Evolutionary conservation across 2,797 vertebrate species (phyloP).

Genomic region (Poecilia picta): DNA sequence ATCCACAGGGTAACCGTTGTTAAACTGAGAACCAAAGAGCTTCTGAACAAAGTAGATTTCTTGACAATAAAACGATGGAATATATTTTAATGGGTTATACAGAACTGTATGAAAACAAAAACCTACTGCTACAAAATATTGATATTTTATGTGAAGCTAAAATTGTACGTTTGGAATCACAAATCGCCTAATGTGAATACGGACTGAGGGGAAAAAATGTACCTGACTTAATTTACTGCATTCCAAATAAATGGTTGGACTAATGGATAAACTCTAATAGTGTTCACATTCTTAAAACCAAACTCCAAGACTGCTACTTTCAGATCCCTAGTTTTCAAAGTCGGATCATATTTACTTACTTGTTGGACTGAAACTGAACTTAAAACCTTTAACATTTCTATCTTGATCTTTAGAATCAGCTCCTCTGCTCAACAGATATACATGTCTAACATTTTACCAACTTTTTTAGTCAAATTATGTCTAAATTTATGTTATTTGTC

Average conservation of each 20-base stretch:
- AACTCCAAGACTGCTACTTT: neutral
- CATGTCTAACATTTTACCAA: neutral
- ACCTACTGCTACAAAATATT: neutral
- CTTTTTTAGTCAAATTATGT: neutral
- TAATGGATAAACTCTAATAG: neutral
- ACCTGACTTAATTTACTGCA: neutral
- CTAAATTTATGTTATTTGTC: neutral
- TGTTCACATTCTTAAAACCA: neutral
- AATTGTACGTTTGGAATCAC: neutral
- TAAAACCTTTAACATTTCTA: neutral
- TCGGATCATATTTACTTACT: neutral
- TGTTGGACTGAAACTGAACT: neutral
- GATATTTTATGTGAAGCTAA: neutral
- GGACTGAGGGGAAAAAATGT: neutral
- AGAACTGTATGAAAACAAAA: neutral
- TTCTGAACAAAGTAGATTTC: neutral
- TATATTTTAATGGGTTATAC: neutral
- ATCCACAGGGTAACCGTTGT: neutral
- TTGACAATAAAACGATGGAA: neutral
- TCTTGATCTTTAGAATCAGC: neutral
- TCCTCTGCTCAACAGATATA: neutral
- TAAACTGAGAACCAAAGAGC: neutral
- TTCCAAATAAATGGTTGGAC: neutral
- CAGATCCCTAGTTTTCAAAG: neutral
- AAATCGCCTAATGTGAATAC: neutral